Evolutionary conservation across 2,797 vertebrate species (phyloP).

Genomic region (Bucorvus abyssinicus): DNA sequence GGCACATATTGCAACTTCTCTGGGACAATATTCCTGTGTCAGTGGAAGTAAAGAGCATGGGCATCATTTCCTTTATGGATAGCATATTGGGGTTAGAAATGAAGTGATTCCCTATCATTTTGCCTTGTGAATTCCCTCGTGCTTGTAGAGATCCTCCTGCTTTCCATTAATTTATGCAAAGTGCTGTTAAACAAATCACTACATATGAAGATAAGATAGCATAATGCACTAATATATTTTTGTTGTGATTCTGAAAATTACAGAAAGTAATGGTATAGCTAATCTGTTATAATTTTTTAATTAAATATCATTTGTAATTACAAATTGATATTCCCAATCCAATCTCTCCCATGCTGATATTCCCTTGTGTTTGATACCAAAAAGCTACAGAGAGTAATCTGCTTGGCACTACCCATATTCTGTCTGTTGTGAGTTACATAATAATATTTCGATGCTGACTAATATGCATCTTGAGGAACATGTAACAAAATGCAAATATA

Average conservation of each 20-base stretch:
- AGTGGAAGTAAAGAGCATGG: not conserved
- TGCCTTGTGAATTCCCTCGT: constrained; percentile 38
- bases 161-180: constrained; percentile 67
- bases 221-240: constrained; percentile 57
- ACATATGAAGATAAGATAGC: constrained; percentile 61
- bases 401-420: not conserved
- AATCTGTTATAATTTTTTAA: constrained; percentile 63
- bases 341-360: constrained; percentile 7
- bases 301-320: constrained; percentile 61
- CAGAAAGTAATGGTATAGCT: constrained; percentile 56
- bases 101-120: not conserved
- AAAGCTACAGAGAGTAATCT: not conserved
- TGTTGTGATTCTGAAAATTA: constrained; percentile 68
- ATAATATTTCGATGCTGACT: not conserved
- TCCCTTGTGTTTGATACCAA: constrained; percentile 30
- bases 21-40: not conserved
- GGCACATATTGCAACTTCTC: not conserved
- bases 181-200: constrained; percentile 71
- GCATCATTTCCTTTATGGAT: not conserved
- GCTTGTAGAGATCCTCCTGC: constrained; percentile 45
- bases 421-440: not conserved
- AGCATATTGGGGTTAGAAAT: not conserved
- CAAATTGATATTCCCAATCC: constrained; percentile 44
- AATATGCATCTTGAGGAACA: not conserved
- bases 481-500: not conserved